Evolutionary conservation across 92 coral and sea anemone genomes (phyloP).

Genomic region (Zoanthus gigantus): DNA sequence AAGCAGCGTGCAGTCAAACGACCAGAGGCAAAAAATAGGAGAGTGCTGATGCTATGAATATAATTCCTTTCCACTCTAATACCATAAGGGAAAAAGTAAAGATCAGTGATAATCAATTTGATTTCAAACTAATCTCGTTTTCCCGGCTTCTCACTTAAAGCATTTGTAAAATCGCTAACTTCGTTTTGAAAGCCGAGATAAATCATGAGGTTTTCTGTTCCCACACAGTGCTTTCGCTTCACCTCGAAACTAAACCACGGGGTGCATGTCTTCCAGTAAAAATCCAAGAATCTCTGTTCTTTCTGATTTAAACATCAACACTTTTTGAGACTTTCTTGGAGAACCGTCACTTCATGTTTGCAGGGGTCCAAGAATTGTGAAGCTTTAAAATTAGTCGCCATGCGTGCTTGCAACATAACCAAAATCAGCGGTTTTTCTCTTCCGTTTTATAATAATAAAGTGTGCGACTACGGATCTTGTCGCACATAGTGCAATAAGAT

Average conservation of each 20-base stretch:
- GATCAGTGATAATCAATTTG: conserved; percentile 7
- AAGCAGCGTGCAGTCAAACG: conserved; percentile 15
- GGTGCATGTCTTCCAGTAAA: neutral
- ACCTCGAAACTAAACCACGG: conserved; percentile 3
- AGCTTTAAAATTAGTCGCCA: neutral
- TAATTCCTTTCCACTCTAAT: conserved; percentile 20
- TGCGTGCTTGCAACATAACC: neutral
- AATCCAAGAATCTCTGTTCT: neutral
- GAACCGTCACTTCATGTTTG: neutral
- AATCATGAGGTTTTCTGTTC: neutral
- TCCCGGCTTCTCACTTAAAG: conserved; percentile 32
- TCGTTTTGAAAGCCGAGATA: neutral
- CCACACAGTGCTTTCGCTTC: neutral
- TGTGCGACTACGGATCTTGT: neutral
- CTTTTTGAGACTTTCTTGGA: neutral
- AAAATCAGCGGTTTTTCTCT: neutral
- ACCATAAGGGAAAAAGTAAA: neutral
- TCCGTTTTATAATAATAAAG: neutral
- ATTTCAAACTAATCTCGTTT: conserved; percentile 27
- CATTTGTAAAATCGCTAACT: neutral
- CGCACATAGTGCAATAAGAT: neutral
- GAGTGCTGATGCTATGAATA: neutral
- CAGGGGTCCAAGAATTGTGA: conserved; percentile 15
- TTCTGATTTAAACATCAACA: conserved; percentile 5
- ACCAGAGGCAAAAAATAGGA: conserved; percentile 6